Percentiles rank a stretch among this genome's conserved stretches.
Evolutionary conservation across 2,888 invertebrate genomes (phyloP).

Genomic region (Druceiella hillmani): DNA sequence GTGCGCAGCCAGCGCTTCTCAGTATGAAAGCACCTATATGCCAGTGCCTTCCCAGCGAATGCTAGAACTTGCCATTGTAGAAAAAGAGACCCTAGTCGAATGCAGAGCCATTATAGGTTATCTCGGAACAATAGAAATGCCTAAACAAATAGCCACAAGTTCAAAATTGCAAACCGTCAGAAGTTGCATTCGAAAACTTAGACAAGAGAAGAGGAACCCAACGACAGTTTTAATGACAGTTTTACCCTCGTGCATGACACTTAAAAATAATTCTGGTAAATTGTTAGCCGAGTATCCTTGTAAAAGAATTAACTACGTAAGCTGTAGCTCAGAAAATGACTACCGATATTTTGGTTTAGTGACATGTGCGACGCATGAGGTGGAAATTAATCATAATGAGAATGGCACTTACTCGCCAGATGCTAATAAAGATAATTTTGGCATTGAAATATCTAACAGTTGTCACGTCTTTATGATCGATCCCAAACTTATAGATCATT

Average conservation of each 20-base stretch:
- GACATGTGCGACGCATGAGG: conserved; percentile 69
- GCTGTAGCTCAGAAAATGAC: conserved; percentile 86
- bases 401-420: conserved; percentile 12
- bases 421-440: conserved; percentile 25
- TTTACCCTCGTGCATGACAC: conserved; percentile 70
- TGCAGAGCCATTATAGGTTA: conserved; percentile 89
- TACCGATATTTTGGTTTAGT: conserved; percentile 90
- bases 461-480: conserved; percentile 96
- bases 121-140: conserved; percentile 94
- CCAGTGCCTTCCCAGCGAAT: too few species aligned
- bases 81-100: too few species aligned
- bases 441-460: conserved; percentile 70
- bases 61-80: too few species aligned
- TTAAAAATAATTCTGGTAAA: conserved; percentile 73
- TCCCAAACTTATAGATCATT: conserved; percentile 77
- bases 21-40: too few species aligned
- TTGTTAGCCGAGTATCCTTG: conserved; percentile 84
- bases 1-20: too few species aligned
- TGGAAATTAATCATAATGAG: conserved; percentile 30
- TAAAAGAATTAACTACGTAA: conserved; percentile 81
- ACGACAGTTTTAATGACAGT: conserved; percentile 83
- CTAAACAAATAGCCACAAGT: conserved; percentile 70
- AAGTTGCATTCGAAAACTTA: conserved; percentile 81
- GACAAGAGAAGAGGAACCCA: conserved; percentile 83
- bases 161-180: conserved; percentile 74